Base-by-base conservation (phyloP, 2,797 vertebrate species). In the Silurus aristotelis region DNA sequence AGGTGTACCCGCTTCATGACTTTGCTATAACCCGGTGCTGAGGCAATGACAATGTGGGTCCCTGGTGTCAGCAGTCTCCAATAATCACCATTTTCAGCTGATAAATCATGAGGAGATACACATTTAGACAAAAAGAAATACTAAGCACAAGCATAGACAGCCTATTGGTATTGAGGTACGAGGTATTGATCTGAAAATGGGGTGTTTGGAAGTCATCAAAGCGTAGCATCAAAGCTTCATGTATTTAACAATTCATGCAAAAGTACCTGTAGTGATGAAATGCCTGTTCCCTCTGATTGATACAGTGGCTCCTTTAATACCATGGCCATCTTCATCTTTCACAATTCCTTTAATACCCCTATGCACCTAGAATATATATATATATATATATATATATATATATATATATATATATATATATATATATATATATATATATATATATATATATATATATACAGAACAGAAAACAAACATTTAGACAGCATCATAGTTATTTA, bases 81-180 rank as follows among this genome's bases (percentile, higher is more conserved):
- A 89, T 98, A 99, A 88, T 99, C 97, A 55, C 98, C 98, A 55
- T 96, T 95, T 92, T 97, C 96, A 86, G 95, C 98, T 99, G 86
- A 86, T 67, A 64, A 68, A 20, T 56, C 63, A 66, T 27, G 14
- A 3, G 58, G 12, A 80, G 13, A 82, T 6, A 46, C 4, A 71
- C 46, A 31, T 25, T 81, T 58, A 25, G 8, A 82, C 5, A 72
- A 20, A 67, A 64, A 22, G 10, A 4, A 64, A 56, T 63, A 58
- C 12, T 25, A 77, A 80, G 10, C 27, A 3, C 19, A 72, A 63
- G 58, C 27, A 72, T 55, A 71, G 15, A 68, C 27, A 67, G 8
- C 10, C n/a, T 56, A 19, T 67, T 25, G 4, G 38, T 38, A 38
- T 38, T 38, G 38, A 4, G 3, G 38, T 38, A 38, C 38, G 0